phyloP scores from a whole-genome alignment of 1,140 invertebrate species.

The Saccostrea cuccullata region DNA sequence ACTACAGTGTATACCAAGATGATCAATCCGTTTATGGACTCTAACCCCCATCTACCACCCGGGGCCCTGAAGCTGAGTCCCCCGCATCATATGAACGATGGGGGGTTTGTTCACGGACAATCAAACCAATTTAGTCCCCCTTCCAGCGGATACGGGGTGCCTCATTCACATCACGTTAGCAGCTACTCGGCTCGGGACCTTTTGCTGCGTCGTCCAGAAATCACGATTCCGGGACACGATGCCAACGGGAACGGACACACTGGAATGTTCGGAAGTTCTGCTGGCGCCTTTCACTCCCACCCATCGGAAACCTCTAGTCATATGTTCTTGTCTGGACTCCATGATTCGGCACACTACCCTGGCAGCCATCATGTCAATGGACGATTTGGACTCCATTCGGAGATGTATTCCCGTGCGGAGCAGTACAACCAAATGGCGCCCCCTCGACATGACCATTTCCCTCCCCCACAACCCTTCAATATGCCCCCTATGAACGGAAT shows the following conservation, averaged over 20 bases:
- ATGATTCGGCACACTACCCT: constrained; percentile 73
- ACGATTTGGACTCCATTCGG: constrained; percentile 76
- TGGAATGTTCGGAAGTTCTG: constrained; percentile 75
- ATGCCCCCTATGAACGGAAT: constrained; percentile 76
- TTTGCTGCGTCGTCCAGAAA: constrained; percentile 84
- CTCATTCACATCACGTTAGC: constrained; percentile 82
- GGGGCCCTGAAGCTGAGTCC: constrained; percentile 88
- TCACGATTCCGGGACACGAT: constrained; percentile 71
- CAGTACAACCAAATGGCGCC: constrained; percentile 77
- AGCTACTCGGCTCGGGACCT: constrained; percentile 88
- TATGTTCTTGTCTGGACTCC: constrained; percentile 79
- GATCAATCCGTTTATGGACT: constrained; percentile 91
- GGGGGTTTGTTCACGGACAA: constrained; percentile 69
- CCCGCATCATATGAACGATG: constrained; percentile 79
- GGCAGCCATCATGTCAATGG: constrained; percentile 64
- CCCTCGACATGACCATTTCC: constrained; percentile 71
- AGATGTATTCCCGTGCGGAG: constrained; percentile 78
- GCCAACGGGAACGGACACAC: constrained; percentile 70
- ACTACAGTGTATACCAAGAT: constrained; percentile 74
- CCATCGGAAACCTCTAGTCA: constrained; percentile 73
- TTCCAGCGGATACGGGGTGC: constrained; percentile 80
- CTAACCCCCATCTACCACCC: constrained; percentile 81
- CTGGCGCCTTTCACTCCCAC: constrained; percentile 78
- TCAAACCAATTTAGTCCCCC: constrained; percentile 77
- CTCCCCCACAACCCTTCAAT: constrained; percentile 69